These are phyloP conservation scores for Nylanderia fulva DNA, from an alignment of 1,140 invertebrate species.

Conservation along the genomic window DNA sequence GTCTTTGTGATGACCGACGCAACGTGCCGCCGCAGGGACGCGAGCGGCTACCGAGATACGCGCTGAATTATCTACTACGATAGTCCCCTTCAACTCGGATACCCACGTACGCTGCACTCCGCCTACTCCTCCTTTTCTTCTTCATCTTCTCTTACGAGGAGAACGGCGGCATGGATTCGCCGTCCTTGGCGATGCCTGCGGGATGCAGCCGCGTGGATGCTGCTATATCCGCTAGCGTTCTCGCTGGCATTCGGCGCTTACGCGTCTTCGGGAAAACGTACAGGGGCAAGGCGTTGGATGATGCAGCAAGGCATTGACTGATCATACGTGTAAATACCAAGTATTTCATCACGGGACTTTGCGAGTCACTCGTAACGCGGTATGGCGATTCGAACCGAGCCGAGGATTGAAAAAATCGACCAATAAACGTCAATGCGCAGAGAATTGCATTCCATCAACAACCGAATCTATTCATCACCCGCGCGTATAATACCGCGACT, in stretches of 20 bases:
- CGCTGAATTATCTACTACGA: slow-evolving; percentile 84
- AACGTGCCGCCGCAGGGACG: slow-evolving; percentile 77
- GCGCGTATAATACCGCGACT: slow-evolving; percentile 37
- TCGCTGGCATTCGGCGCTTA: slow-evolving; percentile 50
- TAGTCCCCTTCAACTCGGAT: slow-evolving; percentile 80
- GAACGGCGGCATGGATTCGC: slow-evolving; percentile 9
- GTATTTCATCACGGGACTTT: slow-evolving; percentile 36
- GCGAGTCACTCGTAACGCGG: neutral
- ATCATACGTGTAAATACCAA: slow-evolving; percentile 41
- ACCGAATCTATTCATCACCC: slow-evolving; percentile 81
- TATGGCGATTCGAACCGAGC: neutral
- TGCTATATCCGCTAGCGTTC: slow-evolving; percentile 45
- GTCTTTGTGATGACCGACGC: slow-evolving; percentile 85
- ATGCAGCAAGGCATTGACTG: neutral
- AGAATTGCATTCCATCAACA: slow-evolving; percentile 79
- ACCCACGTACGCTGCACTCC: slow-evolving; percentile 72
- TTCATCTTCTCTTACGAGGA: slow-evolving; percentile 54
- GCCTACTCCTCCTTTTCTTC: slow-evolving; percentile 71
- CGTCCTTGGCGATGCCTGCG: slow-evolving; percentile 56
- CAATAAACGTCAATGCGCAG: slow-evolving; percentile 81
- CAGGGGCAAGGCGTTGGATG: neutral
- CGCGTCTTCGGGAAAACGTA: slow-evolving; percentile 40
- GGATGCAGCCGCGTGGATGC: slow-evolving; percentile 51
- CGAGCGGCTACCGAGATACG: slow-evolving; percentile 84
- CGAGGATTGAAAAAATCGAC: slow-evolving; percentile 66